These are phyloP conservation scores for Urocolius indicus DNA, from an alignment of 2,113 vertebrate species.

Conservation along the genomic window DNA sequence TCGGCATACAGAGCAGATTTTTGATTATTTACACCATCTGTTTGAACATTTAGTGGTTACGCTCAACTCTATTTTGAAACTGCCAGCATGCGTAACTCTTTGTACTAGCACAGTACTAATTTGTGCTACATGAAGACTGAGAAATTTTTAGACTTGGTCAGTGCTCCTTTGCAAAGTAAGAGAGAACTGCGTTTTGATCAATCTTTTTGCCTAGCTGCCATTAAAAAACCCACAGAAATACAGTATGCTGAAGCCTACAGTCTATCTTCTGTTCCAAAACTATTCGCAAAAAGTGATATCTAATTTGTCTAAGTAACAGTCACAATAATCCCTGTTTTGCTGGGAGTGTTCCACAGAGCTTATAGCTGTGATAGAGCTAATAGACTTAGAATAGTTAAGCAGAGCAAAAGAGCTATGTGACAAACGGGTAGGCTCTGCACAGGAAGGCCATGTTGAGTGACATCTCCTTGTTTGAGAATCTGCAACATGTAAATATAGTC, in stretches of 20 bases:
- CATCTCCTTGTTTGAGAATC: neutral
- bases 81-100: neutral
- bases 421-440: neutral
- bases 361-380: neutral
- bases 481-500: neutral
- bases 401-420: neutral
- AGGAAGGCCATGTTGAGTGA: neutral
- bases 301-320: neutral
- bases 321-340: neutral
- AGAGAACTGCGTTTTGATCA: neutral
- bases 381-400: neutral
- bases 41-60: neutral
- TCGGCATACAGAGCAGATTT: neutral
- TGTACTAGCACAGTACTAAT: neutral
- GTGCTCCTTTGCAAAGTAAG: neutral
- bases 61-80: neutral
- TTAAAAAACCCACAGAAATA: neutral
- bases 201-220: neutral
- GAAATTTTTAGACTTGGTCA: neutral
- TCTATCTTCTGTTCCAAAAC: neutral
- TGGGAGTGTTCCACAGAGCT: neutral
- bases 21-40: neutral
- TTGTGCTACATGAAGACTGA: neutral
- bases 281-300: neutral
- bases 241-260: neutral